Base-by-base conservation (phyloP, 2,113 vertebrate species). In the Odocoileus hemionus region DNA sequence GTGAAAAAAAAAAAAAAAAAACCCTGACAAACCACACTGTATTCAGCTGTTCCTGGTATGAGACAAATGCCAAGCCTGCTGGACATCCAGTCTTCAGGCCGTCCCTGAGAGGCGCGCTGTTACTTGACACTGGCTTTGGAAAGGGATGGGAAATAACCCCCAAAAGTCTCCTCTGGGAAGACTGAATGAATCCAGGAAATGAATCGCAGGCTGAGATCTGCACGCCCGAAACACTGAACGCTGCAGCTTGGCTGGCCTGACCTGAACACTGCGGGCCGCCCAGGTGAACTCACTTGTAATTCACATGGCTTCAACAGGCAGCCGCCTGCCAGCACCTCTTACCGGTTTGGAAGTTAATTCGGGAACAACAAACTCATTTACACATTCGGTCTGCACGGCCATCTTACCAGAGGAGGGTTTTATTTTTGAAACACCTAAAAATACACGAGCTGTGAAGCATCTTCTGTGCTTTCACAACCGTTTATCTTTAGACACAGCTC, bases 401-500 rank as follows among this genome's bases (percentile, higher is more conserved):
- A 85, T 88, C 78, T 86, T 6, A 58, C 84, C 89, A 91, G 92
- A 95, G 2, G 0, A 89, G 28, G 80, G 33, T 67, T 67, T 67
- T 80, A 64, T 82, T 97, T 98, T 57, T 79, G 94, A 96, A 95
- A 87, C 0, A 1, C 16, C 89, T 94, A 97, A 97, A 98, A 97
- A 87, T 55, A 94, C 67, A 13, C 1, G 14, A 5, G 45, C 60
- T 19, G 76, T 70, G 95, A 95, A 82, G 36, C 21, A 28, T 9
- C 45, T 55, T 2, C 13, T 1, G 70, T 21, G 91, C 50, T 86
- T 50, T 17, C 14, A 1, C 30, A 83, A 89, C 70, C 30, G 1
- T 25, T 95, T 95, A 94, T 94, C 98, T 97, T 97, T 89, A 91
- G 85, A 79, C 23, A 50, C 0, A 6, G 10, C 23, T 64, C 92